Percentiles rank a stretch among this genome's conserved stretches.
These are phyloP conservation scores for Macrobrachium nipponense DNA, from an alignment of 1,140 invertebrate species.

Conservation along the genomic window DNA sequence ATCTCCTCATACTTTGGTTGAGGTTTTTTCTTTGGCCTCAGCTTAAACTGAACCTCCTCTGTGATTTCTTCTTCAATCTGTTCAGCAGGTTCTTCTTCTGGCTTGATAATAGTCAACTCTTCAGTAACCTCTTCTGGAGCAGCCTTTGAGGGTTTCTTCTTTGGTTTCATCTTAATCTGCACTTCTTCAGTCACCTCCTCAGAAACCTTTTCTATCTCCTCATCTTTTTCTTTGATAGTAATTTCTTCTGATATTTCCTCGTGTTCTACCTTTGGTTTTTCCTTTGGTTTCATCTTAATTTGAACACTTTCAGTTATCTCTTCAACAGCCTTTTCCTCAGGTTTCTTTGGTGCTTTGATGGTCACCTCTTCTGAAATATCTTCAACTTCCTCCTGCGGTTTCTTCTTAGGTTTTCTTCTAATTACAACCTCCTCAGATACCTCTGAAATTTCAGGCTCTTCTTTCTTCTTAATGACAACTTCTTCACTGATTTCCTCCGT, in stretches of 20 bases:
- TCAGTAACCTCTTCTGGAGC: constrained; percentile 61
- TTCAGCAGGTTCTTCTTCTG: constrained; percentile 66
- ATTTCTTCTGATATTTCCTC: constrained; percentile 42
- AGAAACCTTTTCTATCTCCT: constrained; percentile 30
- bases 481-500: constrained; percentile 46
- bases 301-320: constrained; percentile 66
- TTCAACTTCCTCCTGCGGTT: constrained; percentile 56
- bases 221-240: not conserved
- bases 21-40: constrained; percentile 66
- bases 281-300: constrained; percentile 63
- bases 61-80: constrained; percentile 58
- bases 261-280: constrained; percentile 70
- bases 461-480: constrained; percentile 27
- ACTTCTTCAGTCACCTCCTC: constrained; percentile 61
- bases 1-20: constrained; percentile 29
- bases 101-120: constrained; percentile 60
- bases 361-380: constrained; percentile 66
- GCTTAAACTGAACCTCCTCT: constrained; percentile 45
- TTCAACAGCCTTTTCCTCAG: constrained; percentile 60
- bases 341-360: not conserved
- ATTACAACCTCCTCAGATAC: too few relatives aligned
- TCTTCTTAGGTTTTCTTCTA: constrained; percentile 49
- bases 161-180: constrained; percentile 67
- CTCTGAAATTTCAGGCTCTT: constrained; percentile 63
- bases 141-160: constrained; percentile 56